Evolutionary conservation across 2,113 vertebrate genomes (phyloP).

Genomic region (Puffinus mauretanicus): DNA sequence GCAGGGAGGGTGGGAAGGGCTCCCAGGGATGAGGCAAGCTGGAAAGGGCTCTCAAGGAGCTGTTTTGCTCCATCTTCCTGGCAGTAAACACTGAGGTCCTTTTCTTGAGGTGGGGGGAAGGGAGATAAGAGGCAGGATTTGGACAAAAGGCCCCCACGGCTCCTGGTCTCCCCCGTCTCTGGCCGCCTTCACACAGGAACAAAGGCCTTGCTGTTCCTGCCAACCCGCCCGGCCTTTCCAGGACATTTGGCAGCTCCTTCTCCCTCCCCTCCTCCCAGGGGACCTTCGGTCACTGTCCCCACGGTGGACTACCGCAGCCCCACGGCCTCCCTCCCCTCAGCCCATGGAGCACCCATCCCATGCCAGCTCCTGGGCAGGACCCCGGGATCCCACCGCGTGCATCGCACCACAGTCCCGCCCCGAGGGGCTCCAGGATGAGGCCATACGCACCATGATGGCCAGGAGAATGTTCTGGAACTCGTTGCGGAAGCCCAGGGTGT

Average conservation of each 20-base stretch:
- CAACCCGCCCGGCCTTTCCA: background rate
- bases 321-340: background rate
- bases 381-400: rapidly evolving
- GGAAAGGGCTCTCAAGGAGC: background rate
- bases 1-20: background rate
- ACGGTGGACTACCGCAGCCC: background rate
- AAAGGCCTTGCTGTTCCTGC: conserved; percentile 38
- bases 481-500: conserved; percentile 87
- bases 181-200: background rate
- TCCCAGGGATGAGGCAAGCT: background rate
- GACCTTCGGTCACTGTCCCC: background rate
- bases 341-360: background rate
- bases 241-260: background rate
- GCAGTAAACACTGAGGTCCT: conserved; percentile 6
- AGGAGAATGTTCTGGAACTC: conserved; percentile 94
- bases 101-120: background rate
- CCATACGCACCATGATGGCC: conserved; percentile 87
- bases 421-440: rapidly evolving
- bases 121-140: background rate
- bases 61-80: background rate
- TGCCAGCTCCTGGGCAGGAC: background rate
- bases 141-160: background rate
- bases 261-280: background rate
- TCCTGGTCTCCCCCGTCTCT: background rate
- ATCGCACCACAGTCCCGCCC: background rate